Evolutionary conservation across 2,797 vertebrate species (phyloP), one percentile per base, ranked within the genome.

Genomic region (Premnoplex brunnescens): DNA sequence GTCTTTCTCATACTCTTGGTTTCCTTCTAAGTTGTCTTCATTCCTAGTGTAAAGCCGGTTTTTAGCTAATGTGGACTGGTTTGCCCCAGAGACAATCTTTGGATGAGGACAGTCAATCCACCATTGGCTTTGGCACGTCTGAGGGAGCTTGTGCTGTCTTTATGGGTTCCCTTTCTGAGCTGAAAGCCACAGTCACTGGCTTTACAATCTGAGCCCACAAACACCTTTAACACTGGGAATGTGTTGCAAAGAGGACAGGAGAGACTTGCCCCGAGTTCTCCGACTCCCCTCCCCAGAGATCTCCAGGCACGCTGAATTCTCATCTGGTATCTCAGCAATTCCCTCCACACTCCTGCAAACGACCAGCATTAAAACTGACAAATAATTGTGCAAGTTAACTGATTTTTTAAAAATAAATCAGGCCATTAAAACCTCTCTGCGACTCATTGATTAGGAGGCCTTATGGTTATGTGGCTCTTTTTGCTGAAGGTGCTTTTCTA

Each of bases 401-500:
- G 44, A 17, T 49, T 56, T 27, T 84, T 59, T 15, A 7, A 48
- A 63, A 39, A 92, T 51, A 83, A 69, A 92, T 66, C 86, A 94
- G 59, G 24, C 59, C 58, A 79, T 77, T 95, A 88, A 88, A 91
- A 59, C 41, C 64, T 63, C 79, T 55, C 62, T 88, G 81, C 7
- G 60, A 82, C 63, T 89, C 85, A 79, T n/a, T 83, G 86, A 84
- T 76, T 21, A 85, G 75, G 64, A 79, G 63, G 28, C 67, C 80
- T 85, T 34, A n/a, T 36, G 41, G 63, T 87, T 92, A 79, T 51
- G 80, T 8, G 75, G 63, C 73, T 87, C 59, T 77, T 97, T 95
- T 85, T 93, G 93, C 90, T 90, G 93, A 94, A 76, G 66, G 41
- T 91, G 83, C 88, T 94, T 66, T 91, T 85, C 75, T 54, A 3